These are phyloP conservation scores for Atherinomorus stipes DNA, from an alignment of 2,113 vertebrate genomes.

Conservation along the genomic window DNA sequence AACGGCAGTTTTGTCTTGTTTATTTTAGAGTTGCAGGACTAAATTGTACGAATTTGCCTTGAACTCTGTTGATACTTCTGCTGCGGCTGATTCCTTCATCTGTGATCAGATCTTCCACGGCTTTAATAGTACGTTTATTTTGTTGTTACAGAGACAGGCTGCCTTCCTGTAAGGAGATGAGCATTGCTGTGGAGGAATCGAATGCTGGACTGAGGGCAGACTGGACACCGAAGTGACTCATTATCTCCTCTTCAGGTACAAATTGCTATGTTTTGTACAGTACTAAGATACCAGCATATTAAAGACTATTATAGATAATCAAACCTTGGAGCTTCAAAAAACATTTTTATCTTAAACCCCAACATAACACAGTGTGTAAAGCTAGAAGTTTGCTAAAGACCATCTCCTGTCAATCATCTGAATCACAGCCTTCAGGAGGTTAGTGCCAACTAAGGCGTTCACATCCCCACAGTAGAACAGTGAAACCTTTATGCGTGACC, in stretches of 20 bases:
- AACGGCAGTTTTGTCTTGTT: no score
- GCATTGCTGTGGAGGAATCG: neutral
- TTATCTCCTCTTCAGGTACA: slow-evolving; percentile 4
- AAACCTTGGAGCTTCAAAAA: neutral
- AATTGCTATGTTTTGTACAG: neutral
- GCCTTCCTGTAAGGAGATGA: neutral
- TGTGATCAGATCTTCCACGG: no score
- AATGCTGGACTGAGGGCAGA: neutral
- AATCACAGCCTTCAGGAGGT: no score
- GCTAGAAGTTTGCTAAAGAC: neutral
- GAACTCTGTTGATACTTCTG: no score
- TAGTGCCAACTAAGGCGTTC: no score
- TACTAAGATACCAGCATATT: neutral
- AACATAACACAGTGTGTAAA: neutral
- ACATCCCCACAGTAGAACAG: no score
- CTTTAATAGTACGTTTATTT: neutral
- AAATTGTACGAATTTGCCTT: no score
- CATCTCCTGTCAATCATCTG: no score
- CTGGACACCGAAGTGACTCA: slow-evolving; percentile 1
- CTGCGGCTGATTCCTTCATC: no score
- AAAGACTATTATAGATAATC: neutral
- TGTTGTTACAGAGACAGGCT: neutral
- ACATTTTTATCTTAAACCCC: neutral
- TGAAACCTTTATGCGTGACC: no score
- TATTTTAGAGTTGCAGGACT: no score